Percentiles rank a stretch among this genome's conserved stretches.
These are phyloP conservation scores for Caenorhabditis elegans DNA, from an alignment of 1,140 invertebrate species.

Conservation along the genomic window DNA sequence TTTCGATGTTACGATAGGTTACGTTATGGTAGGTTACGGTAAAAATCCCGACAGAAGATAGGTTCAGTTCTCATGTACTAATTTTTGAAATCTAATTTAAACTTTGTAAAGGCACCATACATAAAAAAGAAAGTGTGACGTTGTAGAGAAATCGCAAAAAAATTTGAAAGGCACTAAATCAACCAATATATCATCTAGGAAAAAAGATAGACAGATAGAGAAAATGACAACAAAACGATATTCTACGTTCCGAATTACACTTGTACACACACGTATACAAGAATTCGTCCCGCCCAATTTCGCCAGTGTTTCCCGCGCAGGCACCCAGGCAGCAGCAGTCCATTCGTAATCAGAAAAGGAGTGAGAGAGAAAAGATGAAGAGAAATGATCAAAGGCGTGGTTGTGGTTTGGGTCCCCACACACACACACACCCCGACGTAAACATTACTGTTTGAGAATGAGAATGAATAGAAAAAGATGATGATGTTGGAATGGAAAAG, in stretches of 20 bases:
- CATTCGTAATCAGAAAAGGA: neutral
- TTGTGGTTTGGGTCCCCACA: neutral
- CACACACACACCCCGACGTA: neutral
- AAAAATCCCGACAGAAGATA: too few relatives aligned
- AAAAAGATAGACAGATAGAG: neutral
- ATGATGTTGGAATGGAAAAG: neutral
- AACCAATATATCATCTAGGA: conserved; percentile 13
- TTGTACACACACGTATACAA: neutral
- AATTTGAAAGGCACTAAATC: neutral
- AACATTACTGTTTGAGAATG: conserved; percentile 26
- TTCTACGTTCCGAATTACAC: conserved; percentile 4
- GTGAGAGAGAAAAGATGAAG: neutral
- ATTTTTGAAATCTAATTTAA: too few relatives aligned
- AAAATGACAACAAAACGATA: neutral
- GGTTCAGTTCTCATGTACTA: too few relatives aligned
- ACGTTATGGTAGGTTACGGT: too few relatives aligned
- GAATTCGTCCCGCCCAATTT: neutral
- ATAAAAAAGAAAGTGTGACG: neutral
- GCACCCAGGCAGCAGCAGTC: neutral
- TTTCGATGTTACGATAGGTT: too few relatives aligned
- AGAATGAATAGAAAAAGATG: neutral
- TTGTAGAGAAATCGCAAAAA: too few relatives aligned
- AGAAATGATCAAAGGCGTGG: conserved; percentile 17
- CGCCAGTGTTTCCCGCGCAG: neutral
- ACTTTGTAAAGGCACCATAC: too few relatives aligned